Evolutionary conservation across 2,113 vertebrate genomes (phyloP), one percentile per base, ranked within the genome.

Genomic region (Tylochromis polylepis): DNA sequence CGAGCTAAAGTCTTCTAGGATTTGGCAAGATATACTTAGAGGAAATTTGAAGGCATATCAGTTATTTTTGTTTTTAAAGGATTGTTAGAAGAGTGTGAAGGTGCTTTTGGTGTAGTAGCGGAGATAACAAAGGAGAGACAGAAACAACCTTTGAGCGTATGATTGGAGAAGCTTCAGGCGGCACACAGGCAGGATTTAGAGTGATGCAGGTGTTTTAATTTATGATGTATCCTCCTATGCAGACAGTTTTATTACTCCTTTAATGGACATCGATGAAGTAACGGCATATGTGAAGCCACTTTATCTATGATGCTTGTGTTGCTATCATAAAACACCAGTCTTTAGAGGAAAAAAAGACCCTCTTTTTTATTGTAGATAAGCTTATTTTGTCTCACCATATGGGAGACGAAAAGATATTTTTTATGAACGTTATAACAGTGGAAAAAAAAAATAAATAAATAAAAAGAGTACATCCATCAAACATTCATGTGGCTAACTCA

Each of bases 221-320:
- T 87, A 94, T 87, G 56, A 80, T 18, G 89, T 27, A 36, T 81
- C 81, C 89, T 80, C 81, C 81, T 55, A 43, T 82, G 72, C 46
- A 41, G 90, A 46, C 94, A 92, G 85, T 46, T 95, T 94, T 93
- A 95, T 93, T 65, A 88, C 84, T 82, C 62, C 85, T 90, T 93
- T 95, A 95, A 94, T 94, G 82, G 89, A 89, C 88, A 81, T 65
- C 46, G 27, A 82, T 91, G 86, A 92, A 93, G 86, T 90, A 80
- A 87, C 75, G 75, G 83, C 10, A 72, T 81, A 80, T 84, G 82
- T 81, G 83, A 87, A 86, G 86, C 85, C 79, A 67, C 62, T 87
- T 88, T 90, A 86, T 85, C 87, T 77, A 16, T 79, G 27, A 59
- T 18, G 51, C 60, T 77, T 72, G 27, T 84, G 81, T 81, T 87